Percentiles rank a stretch among this genome's conserved stretches.
These are phyloP conservation scores for Rallus crepitans DNA, from an alignment of 2,797 vertebrate genomes.

Conservation along the genomic window DNA sequence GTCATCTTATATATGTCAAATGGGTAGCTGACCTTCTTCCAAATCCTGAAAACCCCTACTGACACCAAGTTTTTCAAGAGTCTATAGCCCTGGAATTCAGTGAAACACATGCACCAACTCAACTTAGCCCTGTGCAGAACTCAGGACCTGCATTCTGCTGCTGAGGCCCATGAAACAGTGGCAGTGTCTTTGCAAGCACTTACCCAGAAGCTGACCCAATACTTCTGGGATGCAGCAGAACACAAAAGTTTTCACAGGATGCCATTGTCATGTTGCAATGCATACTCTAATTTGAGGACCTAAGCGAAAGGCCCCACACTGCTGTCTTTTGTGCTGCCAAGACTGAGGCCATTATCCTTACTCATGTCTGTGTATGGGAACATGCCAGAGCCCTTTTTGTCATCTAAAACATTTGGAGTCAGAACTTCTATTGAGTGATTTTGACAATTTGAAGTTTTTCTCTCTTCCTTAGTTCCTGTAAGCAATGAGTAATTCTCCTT, in stretches of 20 bases:
- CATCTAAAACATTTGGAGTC: neutral
- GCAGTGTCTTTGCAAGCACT: neutral
- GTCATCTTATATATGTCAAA: neutral
- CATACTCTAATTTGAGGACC: neutral
- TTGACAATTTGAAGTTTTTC: conserved; percentile 43
- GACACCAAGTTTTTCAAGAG: neutral
- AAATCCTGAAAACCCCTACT: neutral
- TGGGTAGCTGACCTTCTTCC: neutral
- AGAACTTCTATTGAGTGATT: neutral
- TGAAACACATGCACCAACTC: neutral
- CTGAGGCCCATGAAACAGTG: neutral
- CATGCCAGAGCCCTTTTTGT: neutral
- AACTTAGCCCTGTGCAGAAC: neutral
- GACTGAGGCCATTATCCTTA: neutral
- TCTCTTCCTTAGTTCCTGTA: conserved; percentile 20
- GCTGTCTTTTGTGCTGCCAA: neutral
- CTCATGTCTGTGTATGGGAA: neutral
- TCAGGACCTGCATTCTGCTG: neutral
- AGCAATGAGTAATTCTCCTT: conserved; percentile 54
- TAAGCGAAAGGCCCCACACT: neutral
- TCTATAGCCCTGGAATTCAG: neutral
- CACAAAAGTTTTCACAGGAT: neutral
- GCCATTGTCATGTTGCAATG: neutral
- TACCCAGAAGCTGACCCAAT: neutral
- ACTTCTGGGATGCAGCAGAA: neutral